phyloP scores from a whole-genome alignment of 2,797 vertebrate species.

The Gobionotothen gibberifrons region DNA sequence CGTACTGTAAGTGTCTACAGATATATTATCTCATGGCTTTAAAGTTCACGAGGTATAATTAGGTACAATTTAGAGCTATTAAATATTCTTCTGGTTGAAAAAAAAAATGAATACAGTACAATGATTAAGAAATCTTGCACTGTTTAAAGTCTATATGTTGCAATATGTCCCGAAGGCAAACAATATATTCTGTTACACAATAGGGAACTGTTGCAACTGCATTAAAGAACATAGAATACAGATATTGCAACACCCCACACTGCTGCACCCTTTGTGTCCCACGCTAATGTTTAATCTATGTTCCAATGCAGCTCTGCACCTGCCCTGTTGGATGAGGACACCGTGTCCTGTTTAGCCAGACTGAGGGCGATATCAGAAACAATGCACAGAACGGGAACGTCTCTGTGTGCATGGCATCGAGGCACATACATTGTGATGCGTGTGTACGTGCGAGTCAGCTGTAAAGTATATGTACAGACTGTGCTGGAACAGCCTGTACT shows the following conservation, averaged over 20 bases:
- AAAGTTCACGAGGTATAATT: too few species aligned
- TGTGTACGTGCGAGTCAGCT: neutral
- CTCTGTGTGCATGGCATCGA: neutral
- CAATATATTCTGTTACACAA: neutral
- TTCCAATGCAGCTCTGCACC: conserved; percentile 24
- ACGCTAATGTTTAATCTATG: neutral
- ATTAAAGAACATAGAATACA: neutral
- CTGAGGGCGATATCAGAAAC: conserved; percentile 10
- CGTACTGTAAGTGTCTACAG: too few species aligned
- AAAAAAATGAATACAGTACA: neutral
- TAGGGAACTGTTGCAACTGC: neutral
- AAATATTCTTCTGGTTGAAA: too few species aligned
- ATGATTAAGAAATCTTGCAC: neutral
- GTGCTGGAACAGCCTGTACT: conserved; percentile 67
- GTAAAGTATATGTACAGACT: conserved; percentile 37
- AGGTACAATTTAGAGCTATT: too few species aligned
- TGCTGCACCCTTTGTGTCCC: neutral
- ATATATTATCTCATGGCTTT: too few species aligned
- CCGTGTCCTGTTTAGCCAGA: neutral
- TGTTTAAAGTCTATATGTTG: neutral
- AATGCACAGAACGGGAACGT: conserved; percentile 22
- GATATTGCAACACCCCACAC: too few species aligned
- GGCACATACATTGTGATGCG: neutral
- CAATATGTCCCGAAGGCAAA: neutral
- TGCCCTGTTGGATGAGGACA: conserved; percentile 10